Evolutionary conservation across 2,113 vertebrate genomes (phyloP), one percentile per base, ranked within the genome.

Genomic region (Origma solitaria): DNA sequence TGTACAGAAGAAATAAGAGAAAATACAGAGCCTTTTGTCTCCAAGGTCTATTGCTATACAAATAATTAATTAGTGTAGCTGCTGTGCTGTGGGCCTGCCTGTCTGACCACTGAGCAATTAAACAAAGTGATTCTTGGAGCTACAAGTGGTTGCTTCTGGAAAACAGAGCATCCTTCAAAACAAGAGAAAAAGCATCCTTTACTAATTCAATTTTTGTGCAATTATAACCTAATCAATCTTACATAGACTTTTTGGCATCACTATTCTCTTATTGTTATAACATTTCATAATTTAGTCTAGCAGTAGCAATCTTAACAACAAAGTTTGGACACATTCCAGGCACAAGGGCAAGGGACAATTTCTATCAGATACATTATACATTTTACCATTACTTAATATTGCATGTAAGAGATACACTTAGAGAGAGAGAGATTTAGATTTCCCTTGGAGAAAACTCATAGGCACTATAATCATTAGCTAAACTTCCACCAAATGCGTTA

Each of bases 61-160:
- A 96, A 95, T 95, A 95, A 95, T 87, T 88, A 93, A 95, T 96
- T 95, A 95, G 78, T 17, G 44, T 49, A 87, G 54, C 51, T 85
- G 82, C 30, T 82, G 42, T 73, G 65, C 54, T 92, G 54, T 7
- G 9, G 88, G 83, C 57, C 86, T 95, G 71, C 47, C 81, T 96
- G 66, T 90, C 94, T 95, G 95, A 95, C 83, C 92, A 88, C 94
- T 27, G 62, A 95, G 84, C 94, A 96, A 97, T 96, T 96, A 96
- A 87, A 95, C 25, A 76, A 95, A 97, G 94, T 86, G 75, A 85
- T 81, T 90, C 54, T 58, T 88, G 84, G 68, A 94, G 75, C 60
- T 70, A 20, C 76, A 95, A 96, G 69, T 79, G 60, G 82, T 73
- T 90, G 66, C 54, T 85, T 89, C 92, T 94, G 86, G 82, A 94